phyloP scores from a whole-genome alignment of 2,797 vertebrate genomes.

The Schizopygopsis malacanthus region DNA sequence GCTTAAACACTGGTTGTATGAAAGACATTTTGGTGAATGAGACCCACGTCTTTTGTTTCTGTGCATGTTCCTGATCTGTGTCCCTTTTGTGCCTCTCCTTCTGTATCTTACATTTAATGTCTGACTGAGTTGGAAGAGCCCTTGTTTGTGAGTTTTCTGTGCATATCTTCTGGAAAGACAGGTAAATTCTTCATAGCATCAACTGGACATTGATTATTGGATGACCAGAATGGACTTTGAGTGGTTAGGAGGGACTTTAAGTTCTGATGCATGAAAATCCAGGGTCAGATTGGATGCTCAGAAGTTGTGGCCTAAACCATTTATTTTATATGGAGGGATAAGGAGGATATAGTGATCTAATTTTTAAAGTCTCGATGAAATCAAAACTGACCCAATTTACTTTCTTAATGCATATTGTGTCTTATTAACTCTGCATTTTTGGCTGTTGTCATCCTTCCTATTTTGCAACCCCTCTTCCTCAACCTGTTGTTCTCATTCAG shows the following conservation, averaged over 20 bases:
- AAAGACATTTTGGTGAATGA: slow-evolving; percentile 4
- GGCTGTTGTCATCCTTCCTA: not conserved
- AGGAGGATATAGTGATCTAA: not conserved
- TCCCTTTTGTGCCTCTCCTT: not conserved
- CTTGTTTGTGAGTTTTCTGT: not conserved
- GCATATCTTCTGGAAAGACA: not conserved
- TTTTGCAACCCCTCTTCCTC: not conserved
- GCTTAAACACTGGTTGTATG: not conserved
- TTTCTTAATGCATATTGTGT: not conserved
- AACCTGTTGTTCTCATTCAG: not conserved
- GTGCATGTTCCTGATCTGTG: slow-evolving; percentile 16
- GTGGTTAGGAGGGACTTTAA: not conserved
- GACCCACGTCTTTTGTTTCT: slow-evolving; percentile 7
- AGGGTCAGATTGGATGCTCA: not conserved
- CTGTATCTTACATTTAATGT: slow-evolving; percentile 21
- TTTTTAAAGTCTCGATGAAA: not conserved
- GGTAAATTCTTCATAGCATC: not conserved
- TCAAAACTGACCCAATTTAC: not conserved
- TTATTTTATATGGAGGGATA: not conserved
- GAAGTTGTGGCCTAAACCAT: not conserved
- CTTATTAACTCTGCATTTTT: not conserved
- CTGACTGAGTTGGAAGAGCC: slow-evolving; percentile 6
- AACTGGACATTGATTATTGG: not conserved
- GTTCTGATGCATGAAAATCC: not conserved
- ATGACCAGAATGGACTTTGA: not conserved